Base-by-base conservation (phyloP, 2,113 vertebrate species). In the Spermophilus dauricus region DNA sequence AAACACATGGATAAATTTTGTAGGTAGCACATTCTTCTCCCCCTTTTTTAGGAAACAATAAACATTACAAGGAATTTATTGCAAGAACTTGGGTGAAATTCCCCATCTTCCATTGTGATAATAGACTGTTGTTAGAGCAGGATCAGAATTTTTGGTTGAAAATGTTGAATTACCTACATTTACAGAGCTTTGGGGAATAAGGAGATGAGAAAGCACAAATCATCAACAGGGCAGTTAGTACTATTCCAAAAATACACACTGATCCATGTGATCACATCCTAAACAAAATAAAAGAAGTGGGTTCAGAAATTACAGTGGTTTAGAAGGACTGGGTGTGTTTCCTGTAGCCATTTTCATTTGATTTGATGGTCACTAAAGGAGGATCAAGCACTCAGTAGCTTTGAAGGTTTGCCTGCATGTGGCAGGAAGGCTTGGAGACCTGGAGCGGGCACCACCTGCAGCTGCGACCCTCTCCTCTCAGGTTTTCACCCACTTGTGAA, bases 251-350 rank as follows among this genome's bases (percentile, higher is more conserved):
- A 92, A 75, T 91, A 80, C 92, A 76, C 24, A 26, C 4, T 42
- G 37, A 8, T 67, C 30, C 24, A 0, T 76, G 67, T 75, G 67
- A 53, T 96, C 63, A 22, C 37, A 92, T 89, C 45, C 58, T 72
- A 93, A 94, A 56, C 91, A 77, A 86, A 85, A 73, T n/a, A 83
- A 94, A 39, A 80, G 32, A 92, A 89, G 18, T 39, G 8, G 48
- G 51, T 87, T 58, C 51, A 53, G 80, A 76, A 91, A 91, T 84
- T 22, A 32, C 20, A 42, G 12, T 26, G 28, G 72, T 39, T 95
- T 39, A 81, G 42, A 90, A 94, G 26, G 84, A 80, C 73, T 73
- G 30, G 34, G 5, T 34, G 63, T 72, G 5, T 42, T 87, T 83
- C 77, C 24, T 69, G 3, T 51, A 2, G 22, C 45, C 42, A 0